phyloP scores from a whole-genome alignment of 2,797 vertebrate species.

The Amphiprion clarkii region DNA sequence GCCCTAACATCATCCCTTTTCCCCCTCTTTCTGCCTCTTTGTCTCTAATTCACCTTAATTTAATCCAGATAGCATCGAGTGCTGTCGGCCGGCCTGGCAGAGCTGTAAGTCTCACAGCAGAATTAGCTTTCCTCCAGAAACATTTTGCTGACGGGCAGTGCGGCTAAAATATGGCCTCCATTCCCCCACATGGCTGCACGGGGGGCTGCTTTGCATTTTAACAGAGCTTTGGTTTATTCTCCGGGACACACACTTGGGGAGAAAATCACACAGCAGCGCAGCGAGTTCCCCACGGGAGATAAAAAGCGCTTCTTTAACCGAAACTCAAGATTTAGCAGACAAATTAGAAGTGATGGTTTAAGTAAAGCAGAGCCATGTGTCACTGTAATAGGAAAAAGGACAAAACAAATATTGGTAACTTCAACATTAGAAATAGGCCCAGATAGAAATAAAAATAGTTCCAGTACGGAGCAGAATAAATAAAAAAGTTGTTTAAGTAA shows the following conservation, averaged over 20 bases:
- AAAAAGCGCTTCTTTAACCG: conserved; percentile 66
- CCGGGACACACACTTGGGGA: conserved; percentile 30
- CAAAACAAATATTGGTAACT: conserved; percentile 64
- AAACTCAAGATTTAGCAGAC: conserved; percentile 71
- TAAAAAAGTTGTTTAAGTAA: conserved; percentile 62
- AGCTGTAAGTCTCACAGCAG: conserved; percentile 83
- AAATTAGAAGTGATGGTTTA: conserved; percentile 75
- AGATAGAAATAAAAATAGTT: conserved; percentile 55
- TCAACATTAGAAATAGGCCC: conserved; percentile 55
- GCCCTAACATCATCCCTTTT: conserved; percentile 84
- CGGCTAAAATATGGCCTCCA: conserved; percentile 81
- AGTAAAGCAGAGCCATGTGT: conserved; percentile 63
- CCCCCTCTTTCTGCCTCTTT: conserved; percentile 75
- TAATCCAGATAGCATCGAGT: conserved; percentile 86
- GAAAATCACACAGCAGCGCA: conserved; percentile 58
- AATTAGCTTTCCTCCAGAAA: conserved; percentile 81
- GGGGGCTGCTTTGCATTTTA: conserved; percentile 84
- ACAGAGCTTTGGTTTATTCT: conserved; percentile 79
- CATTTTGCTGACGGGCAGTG: conserved; percentile 83
- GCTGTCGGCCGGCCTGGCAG: conserved; percentile 80
- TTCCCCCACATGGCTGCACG: conserved; percentile 68
- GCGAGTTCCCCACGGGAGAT: conserved; percentile 58
- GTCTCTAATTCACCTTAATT: conserved; percentile 90
- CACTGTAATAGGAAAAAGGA: conserved; percentile 72
- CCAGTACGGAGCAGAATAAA: conserved; percentile 50